Conservation (phyloP, 2,888 invertebrate genomes). For the Mythimna impura region DNA sequence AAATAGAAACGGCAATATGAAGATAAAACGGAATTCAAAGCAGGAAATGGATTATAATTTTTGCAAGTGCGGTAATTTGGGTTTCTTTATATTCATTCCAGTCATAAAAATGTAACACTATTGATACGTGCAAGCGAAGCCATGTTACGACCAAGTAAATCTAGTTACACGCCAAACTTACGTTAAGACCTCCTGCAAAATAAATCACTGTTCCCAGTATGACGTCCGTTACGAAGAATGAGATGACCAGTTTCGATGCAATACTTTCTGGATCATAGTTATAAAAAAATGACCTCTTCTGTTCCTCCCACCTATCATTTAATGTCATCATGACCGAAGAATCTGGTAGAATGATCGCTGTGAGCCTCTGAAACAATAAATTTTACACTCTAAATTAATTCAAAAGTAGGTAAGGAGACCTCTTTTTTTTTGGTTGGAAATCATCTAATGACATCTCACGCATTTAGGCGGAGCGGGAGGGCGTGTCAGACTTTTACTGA, state of each 20-base stretch:
- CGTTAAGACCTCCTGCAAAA: slow-evolving; percentile 4
- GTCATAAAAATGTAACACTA: not conserved
- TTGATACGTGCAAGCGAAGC: not conserved
- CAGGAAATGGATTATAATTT: too few species aligned
- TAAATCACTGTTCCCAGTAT: not conserved
- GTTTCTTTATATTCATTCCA: not conserved
- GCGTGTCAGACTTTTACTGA: too few species aligned
- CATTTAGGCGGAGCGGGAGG: too few species aligned
- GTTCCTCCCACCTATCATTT: not conserved
- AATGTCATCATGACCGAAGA: not conserved
- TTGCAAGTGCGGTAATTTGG: too few species aligned
- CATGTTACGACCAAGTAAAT: not conserved
- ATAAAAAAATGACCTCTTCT: not conserved
- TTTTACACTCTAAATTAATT: not conserved
- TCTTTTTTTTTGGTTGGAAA: too few species aligned
- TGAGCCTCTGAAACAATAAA: not conserved
- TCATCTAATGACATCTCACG: too few species aligned
- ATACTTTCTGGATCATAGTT: not conserved
- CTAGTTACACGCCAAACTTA: not conserved
- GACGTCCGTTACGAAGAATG: not conserved
- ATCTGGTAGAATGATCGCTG: not conserved
- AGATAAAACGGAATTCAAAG: too few species aligned
- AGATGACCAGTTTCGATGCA: not conserved
- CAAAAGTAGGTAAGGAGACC: too few species aligned
- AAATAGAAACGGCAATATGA: too few species aligned